Conservation (phyloP, 1,140 invertebrate genomes). For the Hylaeus anthracinus region DNA sequence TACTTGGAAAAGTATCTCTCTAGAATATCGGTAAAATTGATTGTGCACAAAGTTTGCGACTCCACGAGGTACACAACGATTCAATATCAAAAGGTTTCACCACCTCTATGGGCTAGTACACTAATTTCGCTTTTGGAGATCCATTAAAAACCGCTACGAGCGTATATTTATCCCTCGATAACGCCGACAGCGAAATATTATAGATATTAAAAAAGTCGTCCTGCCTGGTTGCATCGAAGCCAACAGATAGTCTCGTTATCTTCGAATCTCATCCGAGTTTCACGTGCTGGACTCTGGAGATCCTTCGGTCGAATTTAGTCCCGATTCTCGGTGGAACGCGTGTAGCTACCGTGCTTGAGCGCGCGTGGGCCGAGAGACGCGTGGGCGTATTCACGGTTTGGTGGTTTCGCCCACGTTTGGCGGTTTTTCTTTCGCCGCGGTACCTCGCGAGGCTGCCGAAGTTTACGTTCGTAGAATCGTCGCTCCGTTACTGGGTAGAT, state of each 20-base stretch:
- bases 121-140: too few species aligned
- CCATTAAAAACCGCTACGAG: not conserved
- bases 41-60: too few species aligned
- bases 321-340: conserved; percentile 21
- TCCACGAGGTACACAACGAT: too few species aligned
- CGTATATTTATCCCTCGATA: not conserved
- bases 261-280: conserved; percentile 12
- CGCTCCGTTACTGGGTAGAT: not conserved
- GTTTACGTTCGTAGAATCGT: not conserved
- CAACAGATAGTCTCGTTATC: not conserved
- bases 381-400: conserved; percentile 48
- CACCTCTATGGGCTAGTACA: too few species aligned
- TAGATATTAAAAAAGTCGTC: not conserved
- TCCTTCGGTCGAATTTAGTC: conserved; percentile 10
- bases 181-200: not conserved
- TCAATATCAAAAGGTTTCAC: too few species aligned
- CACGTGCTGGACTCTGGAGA: not conserved
- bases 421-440: conserved; percentile 37
- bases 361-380: conserved; percentile 59
- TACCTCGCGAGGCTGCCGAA: not conserved
- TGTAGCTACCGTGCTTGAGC: conserved; percentile 59
- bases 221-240: not conserved
- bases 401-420: conserved; percentile 56
- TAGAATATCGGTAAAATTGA: too few species aligned
- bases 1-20: too few species aligned